Percentiles rank a stretch among this genome's conserved stretches.
These are phyloP conservation scores for Leptodactylus fallax DNA, from an alignment of 2,797 vertebrate species.

Conservation along the genomic window DNA sequence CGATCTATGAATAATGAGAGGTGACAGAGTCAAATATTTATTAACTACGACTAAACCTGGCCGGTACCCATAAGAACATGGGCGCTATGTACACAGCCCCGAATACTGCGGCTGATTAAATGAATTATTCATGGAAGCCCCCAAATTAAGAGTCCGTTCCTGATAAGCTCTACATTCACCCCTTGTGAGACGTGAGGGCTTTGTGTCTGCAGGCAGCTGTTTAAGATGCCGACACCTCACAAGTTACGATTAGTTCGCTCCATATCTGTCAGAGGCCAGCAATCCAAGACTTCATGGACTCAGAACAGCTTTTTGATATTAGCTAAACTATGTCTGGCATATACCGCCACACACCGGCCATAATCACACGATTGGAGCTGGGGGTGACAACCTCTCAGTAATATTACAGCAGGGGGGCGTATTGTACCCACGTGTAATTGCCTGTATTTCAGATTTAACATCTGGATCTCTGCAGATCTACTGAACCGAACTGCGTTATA, in stretches of 20 bases:
- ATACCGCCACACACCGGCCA: neutral
- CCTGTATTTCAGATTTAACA: neutral
- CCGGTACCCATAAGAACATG: constrained; percentile 21
- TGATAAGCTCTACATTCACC: constrained; percentile 34
- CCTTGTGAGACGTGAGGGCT: constrained; percentile 20
- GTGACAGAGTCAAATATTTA: constrained; percentile 43
- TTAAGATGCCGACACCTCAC: constrained; percentile 43
- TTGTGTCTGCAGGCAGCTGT: constrained; percentile 29
- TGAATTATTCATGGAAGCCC: constrained; percentile 55
- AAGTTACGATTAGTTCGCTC: constrained; percentile 29
- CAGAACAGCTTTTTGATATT: constrained; percentile 24
- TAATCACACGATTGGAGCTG: constrained; percentile 10
- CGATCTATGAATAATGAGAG: constrained; percentile 46
- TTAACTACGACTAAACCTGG: constrained; percentile 37
- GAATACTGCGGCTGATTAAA: constrained; percentile 40
- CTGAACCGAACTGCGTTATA: neutral
- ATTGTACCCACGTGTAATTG: neutral
- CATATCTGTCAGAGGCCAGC: constrained; percentile 23
- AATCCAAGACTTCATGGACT: constrained; percentile 27
- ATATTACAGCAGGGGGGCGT: neutral
- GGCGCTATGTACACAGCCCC: constrained; percentile 2
- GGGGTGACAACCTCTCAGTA: neutral
- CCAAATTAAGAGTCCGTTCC: neutral
- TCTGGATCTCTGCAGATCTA: neutral
- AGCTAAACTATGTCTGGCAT: constrained; percentile 23